phyloP scores from a whole-genome alignment of 1,140 invertebrate species.

The Drosophila parabipectinata region DNA sequence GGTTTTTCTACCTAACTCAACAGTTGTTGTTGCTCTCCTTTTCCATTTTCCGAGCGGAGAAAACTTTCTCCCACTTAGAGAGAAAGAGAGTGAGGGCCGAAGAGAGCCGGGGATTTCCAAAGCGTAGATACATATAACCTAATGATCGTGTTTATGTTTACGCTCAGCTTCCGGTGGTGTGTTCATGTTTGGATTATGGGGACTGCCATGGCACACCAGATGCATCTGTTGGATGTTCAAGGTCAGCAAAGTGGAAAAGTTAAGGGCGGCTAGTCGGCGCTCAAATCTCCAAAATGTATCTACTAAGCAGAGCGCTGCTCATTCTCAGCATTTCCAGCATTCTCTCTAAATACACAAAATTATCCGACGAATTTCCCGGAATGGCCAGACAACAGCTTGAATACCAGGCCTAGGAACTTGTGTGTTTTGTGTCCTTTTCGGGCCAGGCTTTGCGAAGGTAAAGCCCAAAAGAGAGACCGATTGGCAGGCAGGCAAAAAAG shows the following conservation, averaged over 20 bases:
- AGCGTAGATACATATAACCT: constrained; percentile 13
- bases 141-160: constrained; percentile 24
- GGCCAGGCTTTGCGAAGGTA: constrained; percentile 70
- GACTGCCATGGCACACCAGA: constrained; percentile 15
- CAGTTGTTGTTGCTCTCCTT: constrained; percentile 34
- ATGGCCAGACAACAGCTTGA: constrained; percentile 55
- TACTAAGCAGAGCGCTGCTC: not conserved
- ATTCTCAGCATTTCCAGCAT: not conserved
- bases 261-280: constrained; percentile 29
- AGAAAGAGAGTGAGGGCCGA: constrained; percentile 7
- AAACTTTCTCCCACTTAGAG: constrained; percentile 65
- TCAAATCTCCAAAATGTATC: not conserved
- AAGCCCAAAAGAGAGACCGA: constrained; percentile 69
- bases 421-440: constrained; percentile 26
- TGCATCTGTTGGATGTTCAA: constrained; percentile 65
- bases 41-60: constrained; percentile 27
- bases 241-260: constrained; percentile 55
- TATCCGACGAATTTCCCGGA: constrained; percentile 50
- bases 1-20: constrained; percentile 67
- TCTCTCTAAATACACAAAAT: constrained; percentile 2
- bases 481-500: constrained; percentile 54
- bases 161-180: constrained; percentile 73
- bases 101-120: constrained; percentile 9
- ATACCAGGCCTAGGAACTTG: constrained; percentile 56
- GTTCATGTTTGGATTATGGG: constrained; percentile 42